Evolutionary conservation across 2,797 vertebrate genomes (phyloP), one percentile per base, ranked within the genome.

Genomic region (Acestrorhynchus altus): DNA sequence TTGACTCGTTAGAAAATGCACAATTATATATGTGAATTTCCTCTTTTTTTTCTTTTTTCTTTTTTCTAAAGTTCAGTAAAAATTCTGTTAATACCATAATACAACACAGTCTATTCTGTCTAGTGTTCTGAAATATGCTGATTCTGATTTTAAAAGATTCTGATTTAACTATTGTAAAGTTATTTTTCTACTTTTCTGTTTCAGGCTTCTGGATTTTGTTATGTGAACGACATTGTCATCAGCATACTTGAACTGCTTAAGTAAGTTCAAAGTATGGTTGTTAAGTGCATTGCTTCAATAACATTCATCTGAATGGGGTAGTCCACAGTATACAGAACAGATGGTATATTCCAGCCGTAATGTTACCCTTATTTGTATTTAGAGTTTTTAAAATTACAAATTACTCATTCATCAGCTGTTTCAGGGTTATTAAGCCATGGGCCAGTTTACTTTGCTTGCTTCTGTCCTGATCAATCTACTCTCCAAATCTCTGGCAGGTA

Each of bases 171-270:
- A n/a, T n/a, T n/a, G n/a, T n/a, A n/a, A n/a, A n/a, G n/a, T n/a
- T 18, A 35, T 10, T 8, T 59, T 0, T 15, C 3, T n/a, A 15
- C 11, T 78, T 1, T 83, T 65, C 72, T 0, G 85, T 77, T 42
- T 67, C 80, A 99, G 97, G 98, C 98, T 0, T 99, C 97, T 20
- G 98, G 98, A 5, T 99, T 99, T 87, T 99, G 98, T 86, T 99
- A 99, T 0, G 98, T 99, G 60, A 99, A 99, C 0, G 97, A 99
- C 92, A 99, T 99, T 44, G 97, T 99, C 83, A 99, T 99, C 13
- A 98, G 97, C 85, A 99, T 99, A 73, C 91, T 99, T 91, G 98
- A 99, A 84, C 94, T 99, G 31, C 94, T 99, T 73, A 99, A 99
- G 97, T 99, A 95, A 94, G 96, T 80, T 0, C 40, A 12, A 35